Conservation (phyloP, 2,888 invertebrate species). For the Phyllotreta striolata region DNA sequence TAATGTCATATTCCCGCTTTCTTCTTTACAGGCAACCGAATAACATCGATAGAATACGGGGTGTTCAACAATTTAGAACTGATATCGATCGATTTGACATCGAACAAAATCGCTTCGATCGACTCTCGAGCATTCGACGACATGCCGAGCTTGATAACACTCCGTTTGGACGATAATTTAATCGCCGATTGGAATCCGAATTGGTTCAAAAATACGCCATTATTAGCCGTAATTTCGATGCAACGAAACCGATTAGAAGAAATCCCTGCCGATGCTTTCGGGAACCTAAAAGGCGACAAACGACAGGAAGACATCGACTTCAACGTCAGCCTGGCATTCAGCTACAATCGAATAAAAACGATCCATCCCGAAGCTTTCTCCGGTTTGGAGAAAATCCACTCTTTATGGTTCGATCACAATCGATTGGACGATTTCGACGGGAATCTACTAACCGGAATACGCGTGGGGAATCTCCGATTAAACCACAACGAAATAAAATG, state of each 20-base stretch:
- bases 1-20: too few relatives aligned
- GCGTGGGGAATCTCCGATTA: conserved; percentile 46
- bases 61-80: conserved; percentile 46
- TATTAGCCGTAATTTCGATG: conserved; percentile 47
- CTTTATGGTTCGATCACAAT: conserved; percentile 52
- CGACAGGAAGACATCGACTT: conserved; percentile 43
- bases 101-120: conserved; percentile 43
- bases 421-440: conserved; percentile 41
- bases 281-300: conserved; percentile 45
- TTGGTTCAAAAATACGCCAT: conserved; percentile 49
- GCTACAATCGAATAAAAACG: conserved; percentile 48
- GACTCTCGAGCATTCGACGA: conserved; percentile 44
- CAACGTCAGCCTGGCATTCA: conserved; percentile 48
- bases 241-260: conserved; percentile 48
- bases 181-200: conserved; percentile 46
- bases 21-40: conserved; percentile 43
- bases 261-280: conserved; percentile 47
- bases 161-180: conserved; percentile 49
- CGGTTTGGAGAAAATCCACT: conserved; percentile 47
- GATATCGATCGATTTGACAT: conserved; percentile 44
- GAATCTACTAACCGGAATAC: conserved; percentile 41
- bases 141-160: conserved; percentile 43
- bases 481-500: conserved; percentile 49
- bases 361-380: conserved; percentile 46
- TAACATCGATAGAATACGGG: conserved; percentile 44